Conservation (phyloP, 2,888 invertebrate genomes). For the Ecliptopera silaceata region DNA sequence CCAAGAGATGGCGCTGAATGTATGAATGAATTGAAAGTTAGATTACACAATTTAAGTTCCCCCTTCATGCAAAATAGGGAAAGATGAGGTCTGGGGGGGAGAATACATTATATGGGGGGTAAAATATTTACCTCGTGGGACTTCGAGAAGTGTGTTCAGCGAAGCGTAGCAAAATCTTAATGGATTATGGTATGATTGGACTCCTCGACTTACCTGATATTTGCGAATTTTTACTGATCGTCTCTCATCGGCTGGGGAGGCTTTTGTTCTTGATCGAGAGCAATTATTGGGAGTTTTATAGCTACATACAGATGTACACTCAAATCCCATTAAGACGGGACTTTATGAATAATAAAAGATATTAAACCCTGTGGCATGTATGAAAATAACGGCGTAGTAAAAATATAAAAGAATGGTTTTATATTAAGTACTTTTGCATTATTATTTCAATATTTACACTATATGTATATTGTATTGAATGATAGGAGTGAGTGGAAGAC, state of each 20-base stretch:
- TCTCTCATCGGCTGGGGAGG: slow-evolving; percentile 50
- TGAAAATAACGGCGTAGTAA: no score
- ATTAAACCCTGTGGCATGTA: no score
- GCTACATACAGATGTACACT: not conserved
- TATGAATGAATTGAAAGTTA: slow-evolving; percentile 84
- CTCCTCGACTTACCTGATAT: slow-evolving; percentile 71
- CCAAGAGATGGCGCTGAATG: slow-evolving; percentile 80
- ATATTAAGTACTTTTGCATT: no score
- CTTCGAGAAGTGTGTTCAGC: slow-evolving; percentile 75
- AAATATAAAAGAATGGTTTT: no score
- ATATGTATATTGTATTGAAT: no score
- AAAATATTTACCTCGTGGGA: slow-evolving; percentile 81
- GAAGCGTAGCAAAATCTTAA: slow-evolving; percentile 77
- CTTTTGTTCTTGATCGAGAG: slow-evolving; percentile 49
- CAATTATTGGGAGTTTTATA: slow-evolving; percentile 51
- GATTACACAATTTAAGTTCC: slow-evolving; percentile 83
- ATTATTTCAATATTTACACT: no score
- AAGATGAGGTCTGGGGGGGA: slow-evolving; percentile 78
- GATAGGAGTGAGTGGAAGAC: no score
- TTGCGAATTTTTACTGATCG: slow-evolving; percentile 56
- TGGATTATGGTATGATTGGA: slow-evolving; percentile 81
- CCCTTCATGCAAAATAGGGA: slow-evolving; percentile 83
- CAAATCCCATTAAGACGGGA: no score
- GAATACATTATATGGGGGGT: slow-evolving; percentile 76
- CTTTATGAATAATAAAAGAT: no score